These are phyloP conservation scores for Petrocephalus sullivani DNA, from an alignment of 2,797 vertebrate species.

Conservation along the genomic window DNA sequence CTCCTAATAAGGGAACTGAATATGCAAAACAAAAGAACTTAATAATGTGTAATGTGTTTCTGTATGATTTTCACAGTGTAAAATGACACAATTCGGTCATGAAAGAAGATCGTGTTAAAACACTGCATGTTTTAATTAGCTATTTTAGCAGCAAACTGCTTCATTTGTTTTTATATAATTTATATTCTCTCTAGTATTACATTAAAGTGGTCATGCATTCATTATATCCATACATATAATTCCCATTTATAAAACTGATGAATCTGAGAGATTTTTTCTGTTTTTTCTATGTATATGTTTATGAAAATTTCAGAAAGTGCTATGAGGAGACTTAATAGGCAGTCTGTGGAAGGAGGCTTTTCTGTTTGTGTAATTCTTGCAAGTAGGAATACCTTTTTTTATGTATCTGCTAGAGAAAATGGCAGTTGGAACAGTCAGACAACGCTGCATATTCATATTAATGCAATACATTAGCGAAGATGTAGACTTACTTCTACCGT, in stretches of 20 bases:
- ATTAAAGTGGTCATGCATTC: not conserved
- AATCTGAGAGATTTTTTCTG: not conserved
- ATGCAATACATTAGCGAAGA: not conserved
- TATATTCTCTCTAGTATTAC: not conserved
- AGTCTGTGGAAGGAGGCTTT: not conserved
- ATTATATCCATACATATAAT: not conserved
- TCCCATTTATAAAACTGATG: not conserved
- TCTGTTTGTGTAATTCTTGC: not conserved
- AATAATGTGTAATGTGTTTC: not conserved
- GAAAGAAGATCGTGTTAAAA: not conserved
- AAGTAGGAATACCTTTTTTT: not conserved
- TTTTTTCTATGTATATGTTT: not conserved
- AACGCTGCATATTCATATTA: not conserved
- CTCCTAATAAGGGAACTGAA: not conserved
- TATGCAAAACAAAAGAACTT: not conserved
- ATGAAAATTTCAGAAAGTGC: not conserved
- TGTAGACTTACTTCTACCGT: not conserved
- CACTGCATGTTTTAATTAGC: not conserved
- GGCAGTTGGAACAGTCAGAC: not conserved
- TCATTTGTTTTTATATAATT: not conserved
- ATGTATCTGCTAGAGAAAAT: not conserved
- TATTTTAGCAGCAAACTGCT: not conserved
- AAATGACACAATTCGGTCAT: not conserved
- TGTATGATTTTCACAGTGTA: not conserved
- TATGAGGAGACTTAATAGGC: not conserved